Evolutionary conservation across 2,797 vertebrate genomes (phyloP).

Genomic region (Aldrovandia affinis): DNA sequence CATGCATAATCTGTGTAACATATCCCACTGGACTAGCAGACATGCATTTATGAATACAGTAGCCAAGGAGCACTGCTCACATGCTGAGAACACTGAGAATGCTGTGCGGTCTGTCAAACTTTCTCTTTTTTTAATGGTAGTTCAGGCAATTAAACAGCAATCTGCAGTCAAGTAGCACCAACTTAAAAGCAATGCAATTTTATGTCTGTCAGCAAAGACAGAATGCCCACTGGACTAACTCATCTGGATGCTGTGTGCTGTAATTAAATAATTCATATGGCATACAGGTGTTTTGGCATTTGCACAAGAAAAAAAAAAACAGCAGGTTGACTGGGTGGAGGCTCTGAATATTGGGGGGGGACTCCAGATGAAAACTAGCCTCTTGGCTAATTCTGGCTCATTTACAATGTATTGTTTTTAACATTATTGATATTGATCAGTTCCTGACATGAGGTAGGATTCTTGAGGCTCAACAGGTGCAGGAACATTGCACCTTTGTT

Average conservation of each 20-base stretch:
- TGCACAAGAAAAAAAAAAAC: neutral
- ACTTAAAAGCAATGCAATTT: conserved; percentile 1
- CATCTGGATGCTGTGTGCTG: neutral
- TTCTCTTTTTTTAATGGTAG: neutral
- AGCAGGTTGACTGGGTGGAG: neutral
- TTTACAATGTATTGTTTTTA: no score
- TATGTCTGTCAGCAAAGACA: neutral
- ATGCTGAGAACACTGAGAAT: neutral
- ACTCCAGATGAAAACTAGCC: no score
- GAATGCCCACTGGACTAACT: neutral
- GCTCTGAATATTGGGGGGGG: neutral
- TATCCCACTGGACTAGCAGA: neutral
- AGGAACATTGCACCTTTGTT: neutral
- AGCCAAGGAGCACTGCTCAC: neutral
- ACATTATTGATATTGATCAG: neutral
- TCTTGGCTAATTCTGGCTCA: no score
- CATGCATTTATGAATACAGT: neutral
- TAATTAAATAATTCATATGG: neutral
- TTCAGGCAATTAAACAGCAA: neutral
- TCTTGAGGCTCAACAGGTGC: neutral
- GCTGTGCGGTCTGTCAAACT: neutral
- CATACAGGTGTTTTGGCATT: neutral
- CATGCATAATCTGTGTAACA: neutral
- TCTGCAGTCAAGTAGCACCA: neutral
- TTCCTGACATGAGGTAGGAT: neutral